phyloP scores from a whole-genome alignment of 2,888 invertebrate species.

The Ochropleura leucogaster region DNA sequence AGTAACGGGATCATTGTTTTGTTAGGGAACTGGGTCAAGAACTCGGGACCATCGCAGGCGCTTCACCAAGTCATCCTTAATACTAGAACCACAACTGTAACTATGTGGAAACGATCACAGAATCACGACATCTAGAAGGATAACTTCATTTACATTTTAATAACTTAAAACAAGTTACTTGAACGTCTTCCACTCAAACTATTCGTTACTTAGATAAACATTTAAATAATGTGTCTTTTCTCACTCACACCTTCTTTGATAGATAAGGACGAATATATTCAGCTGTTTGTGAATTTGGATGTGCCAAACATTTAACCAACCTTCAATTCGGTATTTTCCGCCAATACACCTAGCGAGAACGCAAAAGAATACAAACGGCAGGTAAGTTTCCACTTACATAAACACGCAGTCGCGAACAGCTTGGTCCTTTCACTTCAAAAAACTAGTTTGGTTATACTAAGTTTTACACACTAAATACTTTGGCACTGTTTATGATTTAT shows the following conservation, averaged over 20 bases:
- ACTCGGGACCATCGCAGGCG: slow-evolving; percentile 68
- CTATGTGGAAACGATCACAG: slow-evolving; percentile 10
- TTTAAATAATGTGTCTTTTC: slow-evolving; percentile 33
- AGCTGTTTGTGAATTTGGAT: slow-evolving; percentile 41
- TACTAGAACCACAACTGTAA: not conserved
- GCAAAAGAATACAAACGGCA: slow-evolving; percentile 62
- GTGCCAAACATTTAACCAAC: slow-evolving; percentile 55
- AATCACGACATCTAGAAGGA: slow-evolving; percentile 29
- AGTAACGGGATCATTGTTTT: slow-evolving; percentile 67
- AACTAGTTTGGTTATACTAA: slow-evolving; percentile 69
- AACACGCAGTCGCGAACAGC: slow-evolving; percentile 68
- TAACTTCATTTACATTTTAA: slow-evolving; percentile 35
- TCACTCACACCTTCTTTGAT: slow-evolving; percentile 51
- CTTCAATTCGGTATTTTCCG: slow-evolving; percentile 65
- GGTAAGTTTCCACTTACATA: slow-evolving; percentile 82
- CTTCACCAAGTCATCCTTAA: slow-evolving; percentile 46
- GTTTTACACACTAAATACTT: slow-evolving; percentile 75
- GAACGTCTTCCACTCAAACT: slow-evolving; percentile 45
- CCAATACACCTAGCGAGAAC: slow-evolving; percentile 44
- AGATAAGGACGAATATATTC: slow-evolving; percentile 61
- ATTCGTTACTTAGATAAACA: slow-evolving; percentile 36
- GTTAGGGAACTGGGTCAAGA: slow-evolving; percentile 74
- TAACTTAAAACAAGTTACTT: slow-evolving; percentile 56
- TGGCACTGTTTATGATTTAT: slow-evolving; percentile 75
- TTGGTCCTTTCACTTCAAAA: slow-evolving; percentile 76